Percentiles rank a stretch among this genome's conserved stretches.
phyloP scores from a whole-genome alignment of 1,140 invertebrate species.

The Eulimnadia texana region DNA sequence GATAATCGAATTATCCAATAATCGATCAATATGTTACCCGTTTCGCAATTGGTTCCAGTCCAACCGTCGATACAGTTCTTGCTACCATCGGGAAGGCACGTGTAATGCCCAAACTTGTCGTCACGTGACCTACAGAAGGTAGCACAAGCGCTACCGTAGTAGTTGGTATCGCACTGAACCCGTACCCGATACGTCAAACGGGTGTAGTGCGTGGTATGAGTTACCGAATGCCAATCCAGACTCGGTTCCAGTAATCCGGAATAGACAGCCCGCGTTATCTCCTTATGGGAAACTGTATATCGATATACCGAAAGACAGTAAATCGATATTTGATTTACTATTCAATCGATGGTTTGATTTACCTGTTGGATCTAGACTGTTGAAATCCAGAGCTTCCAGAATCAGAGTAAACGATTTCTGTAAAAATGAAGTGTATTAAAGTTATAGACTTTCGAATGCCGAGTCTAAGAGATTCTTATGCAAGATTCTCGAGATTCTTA shows the following conservation, averaged over 20 bases:
- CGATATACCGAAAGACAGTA: not conserved
- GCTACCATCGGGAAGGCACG: conserved; percentile 27
- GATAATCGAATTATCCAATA: too few species aligned
- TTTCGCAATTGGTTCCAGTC: conserved; percentile 37
- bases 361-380: conserved; percentile 29
- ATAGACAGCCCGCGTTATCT: conserved; percentile 77
- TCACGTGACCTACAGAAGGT: conserved; percentile 25
- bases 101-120: too few species aligned
- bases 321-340: too few species aligned
- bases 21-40: conserved; percentile 19
- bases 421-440: conserved; percentile 29
- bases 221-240: conserved; percentile 74
- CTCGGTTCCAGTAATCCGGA: conserved; percentile 78
- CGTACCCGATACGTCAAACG: conserved; percentile 32
- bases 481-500: too few species aligned
- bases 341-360: too few species aligned
- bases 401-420: conserved; percentile 86
- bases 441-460: too few species aligned
- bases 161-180: conserved; percentile 30
- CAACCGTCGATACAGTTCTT: conserved; percentile 35
- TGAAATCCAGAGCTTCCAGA: conserved; percentile 71
- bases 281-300: conserved; percentile 43
- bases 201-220: too few species aligned
- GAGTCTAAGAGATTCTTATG: too few species aligned
- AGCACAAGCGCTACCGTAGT: conserved; percentile 34